Evolutionary conservation across 2,797 vertebrate species (phyloP), one percentile per base, ranked within the genome.

Genomic region (Uromys caudimaculatus): DNA sequence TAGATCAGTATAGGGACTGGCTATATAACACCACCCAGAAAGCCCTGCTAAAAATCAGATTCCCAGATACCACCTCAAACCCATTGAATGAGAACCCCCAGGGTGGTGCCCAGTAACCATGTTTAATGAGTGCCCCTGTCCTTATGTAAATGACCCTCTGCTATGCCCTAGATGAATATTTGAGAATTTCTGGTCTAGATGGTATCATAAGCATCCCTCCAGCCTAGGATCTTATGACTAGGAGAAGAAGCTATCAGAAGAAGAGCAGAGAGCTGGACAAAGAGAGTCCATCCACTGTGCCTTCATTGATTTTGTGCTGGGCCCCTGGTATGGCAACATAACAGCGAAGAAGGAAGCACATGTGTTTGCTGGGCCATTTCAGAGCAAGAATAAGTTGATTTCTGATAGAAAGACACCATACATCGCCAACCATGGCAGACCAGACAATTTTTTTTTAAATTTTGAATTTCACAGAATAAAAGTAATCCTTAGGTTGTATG

Each of bases 401-500:
- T 89, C 79, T 4, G 50, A 24, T 44, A 77, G 83, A 81, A 86
- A 87, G 44, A 13, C 69, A 76, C 2, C 12, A 10, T 1, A 4
- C 4, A n/a, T 27, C 24, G 32, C 24, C 58, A 89, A 92, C 35
- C 19, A 60, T 54, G 29, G 10, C 71, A 21, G 50, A 58, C 14
- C 44, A 67, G 62, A 12, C 14, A 2, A 16, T 19, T 29, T 29
- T 17, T 52, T 87, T 78, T 41, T 3, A 11, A 38, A 77, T 12
- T 54, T 67, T 27, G 35, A 13, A 29, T 41, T 87, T 90, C 75
- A 91, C 6, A 95, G 24, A 89, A 87, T 14, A 87, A 95, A 95
- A 95, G 38, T 71, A 76, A 76, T 76, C 58, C n/a, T 94, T 86
- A 89, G 41, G 29, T 88, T 58, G 2, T 24, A 32, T 77, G 17